phyloP scores from a whole-genome alignment of 2,888 invertebrate genomes.

The Pammene fasciana region DNA sequence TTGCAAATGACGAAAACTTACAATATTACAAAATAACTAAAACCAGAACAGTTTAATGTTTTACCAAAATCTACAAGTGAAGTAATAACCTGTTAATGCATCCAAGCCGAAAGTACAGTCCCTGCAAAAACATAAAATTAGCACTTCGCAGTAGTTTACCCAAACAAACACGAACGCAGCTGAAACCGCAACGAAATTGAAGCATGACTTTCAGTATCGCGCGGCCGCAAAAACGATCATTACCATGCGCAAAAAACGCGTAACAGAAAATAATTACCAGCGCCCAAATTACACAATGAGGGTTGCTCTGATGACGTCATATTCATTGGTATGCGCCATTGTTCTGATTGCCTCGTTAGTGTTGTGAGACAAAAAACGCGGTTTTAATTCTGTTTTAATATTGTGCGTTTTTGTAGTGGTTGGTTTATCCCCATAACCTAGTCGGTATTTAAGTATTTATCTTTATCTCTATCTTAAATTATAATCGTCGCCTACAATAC shows the following conservation, averaged over 20 bases:
- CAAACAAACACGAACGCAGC: neutral
- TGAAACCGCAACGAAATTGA: neutral
- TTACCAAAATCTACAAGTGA: no score
- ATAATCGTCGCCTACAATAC: no score
- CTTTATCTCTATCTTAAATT: no score
- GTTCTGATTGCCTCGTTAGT: slow-evolving; percentile 72
- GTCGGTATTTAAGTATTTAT: no score
- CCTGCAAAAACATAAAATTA: no score
- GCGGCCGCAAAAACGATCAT: slow-evolving; percentile 27
- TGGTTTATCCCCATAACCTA: no score
- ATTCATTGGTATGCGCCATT: slow-evolving; percentile 61
- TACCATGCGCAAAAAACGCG: slow-evolving; percentile 30
- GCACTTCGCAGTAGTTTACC: neutral
- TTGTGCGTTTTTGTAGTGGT: neutral
- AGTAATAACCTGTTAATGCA: no score
- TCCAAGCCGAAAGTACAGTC: no score
- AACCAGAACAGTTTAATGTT: no score
- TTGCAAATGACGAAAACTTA: no score
- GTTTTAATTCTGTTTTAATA: slow-evolving; percentile 21
- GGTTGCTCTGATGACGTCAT: slow-evolving; percentile 54
- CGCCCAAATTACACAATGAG: slow-evolving; percentile 62
- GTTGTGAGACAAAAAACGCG: slow-evolving; percentile 13
- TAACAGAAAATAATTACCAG: slow-evolving; percentile 55
- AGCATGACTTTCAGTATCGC: slow-evolving; percentile 19
- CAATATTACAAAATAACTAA: no score